Conservation (phyloP, 1,140 invertebrate genomes). For the Argopecten irradians region DNA sequence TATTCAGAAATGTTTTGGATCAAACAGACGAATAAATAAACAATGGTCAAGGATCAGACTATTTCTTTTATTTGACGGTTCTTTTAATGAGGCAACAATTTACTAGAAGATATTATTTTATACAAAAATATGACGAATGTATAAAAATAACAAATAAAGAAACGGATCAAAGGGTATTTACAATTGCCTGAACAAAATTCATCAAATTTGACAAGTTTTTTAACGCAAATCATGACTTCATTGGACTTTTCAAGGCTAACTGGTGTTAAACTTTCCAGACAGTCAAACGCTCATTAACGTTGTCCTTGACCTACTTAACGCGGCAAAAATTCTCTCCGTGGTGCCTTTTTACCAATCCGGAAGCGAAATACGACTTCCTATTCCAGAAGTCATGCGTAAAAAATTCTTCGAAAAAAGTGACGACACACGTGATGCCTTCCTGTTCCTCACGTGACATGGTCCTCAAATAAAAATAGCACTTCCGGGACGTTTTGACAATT, state of each 20-base stretch:
- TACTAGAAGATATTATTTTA: too few relatives aligned
- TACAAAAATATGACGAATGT: too few relatives aligned
- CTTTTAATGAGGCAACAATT: too few relatives aligned
- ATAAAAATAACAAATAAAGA: too few relatives aligned
- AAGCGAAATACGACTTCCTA: not conserved
- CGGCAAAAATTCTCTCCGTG: not conserved
- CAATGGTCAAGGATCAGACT: too few relatives aligned
- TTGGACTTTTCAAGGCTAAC: not conserved
- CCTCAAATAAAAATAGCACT: slow-evolving; percentile 10
- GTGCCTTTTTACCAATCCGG: slow-evolving; percentile 13
- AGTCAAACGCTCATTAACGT: not conserved
- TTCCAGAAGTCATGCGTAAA: not conserved
- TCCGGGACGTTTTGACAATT: not conserved
- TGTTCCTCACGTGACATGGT: not conserved
- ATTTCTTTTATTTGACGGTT: too few relatives aligned
- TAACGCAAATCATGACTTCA: not conserved
- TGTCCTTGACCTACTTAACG: not conserved
- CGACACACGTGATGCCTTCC: not conserved
- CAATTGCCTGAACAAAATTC: not conserved
- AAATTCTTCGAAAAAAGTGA: not conserved
- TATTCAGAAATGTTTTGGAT: too few relatives aligned
- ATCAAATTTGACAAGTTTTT: not conserved
- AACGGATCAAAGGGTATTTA: too few relatives aligned
- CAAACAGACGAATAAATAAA: too few relatives aligned
- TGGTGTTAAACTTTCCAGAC: not conserved